These are phyloP conservation scores for Falcaria lacertinaria DNA, from an alignment of 2,888 invertebrate species.

Conservation along the genomic window DNA sequence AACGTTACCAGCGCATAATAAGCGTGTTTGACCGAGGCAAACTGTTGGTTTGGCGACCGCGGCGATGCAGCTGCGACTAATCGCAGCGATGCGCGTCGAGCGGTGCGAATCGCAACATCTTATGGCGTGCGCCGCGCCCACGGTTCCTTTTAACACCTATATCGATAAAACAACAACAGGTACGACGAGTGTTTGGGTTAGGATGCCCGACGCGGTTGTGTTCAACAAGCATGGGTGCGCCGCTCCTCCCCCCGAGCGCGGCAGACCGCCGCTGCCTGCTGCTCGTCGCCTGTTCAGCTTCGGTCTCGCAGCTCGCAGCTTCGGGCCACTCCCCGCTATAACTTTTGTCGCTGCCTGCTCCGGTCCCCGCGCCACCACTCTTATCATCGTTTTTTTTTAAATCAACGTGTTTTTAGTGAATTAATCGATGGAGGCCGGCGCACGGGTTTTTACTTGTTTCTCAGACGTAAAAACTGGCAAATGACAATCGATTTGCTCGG, in stretches of 20 bases:
- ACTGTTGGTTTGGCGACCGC: too few species aligned
- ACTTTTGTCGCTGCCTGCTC: too few species aligned
- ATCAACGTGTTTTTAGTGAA: slow-evolving; percentile 6
- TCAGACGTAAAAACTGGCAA: slow-evolving; percentile 7
- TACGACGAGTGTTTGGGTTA: slow-evolving; percentile 1
- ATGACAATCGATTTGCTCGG: slow-evolving; percentile 13
- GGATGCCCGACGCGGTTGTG: too few species aligned
- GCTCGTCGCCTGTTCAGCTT: too few species aligned
- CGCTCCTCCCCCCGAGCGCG: too few species aligned
- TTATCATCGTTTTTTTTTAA: slow-evolving; percentile 4
- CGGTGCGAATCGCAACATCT: slow-evolving; percentile 16
- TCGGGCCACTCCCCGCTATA: too few species aligned
- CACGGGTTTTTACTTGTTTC: slow-evolving; percentile 8
- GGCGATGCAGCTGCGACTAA: neutral
- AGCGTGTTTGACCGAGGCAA: neutral
- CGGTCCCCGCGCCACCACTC: slow-evolving; percentile 1
- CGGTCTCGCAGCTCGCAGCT: too few species aligned
- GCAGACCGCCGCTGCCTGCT: too few species aligned
- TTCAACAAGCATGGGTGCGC: too few species aligned
- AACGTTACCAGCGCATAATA: neutral
- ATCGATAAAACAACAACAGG: slow-evolving; percentile 8
- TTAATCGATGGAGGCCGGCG: slow-evolving; percentile 3
- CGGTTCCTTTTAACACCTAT: neutral
- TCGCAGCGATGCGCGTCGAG: neutral
- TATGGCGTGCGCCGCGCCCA: neutral